Conservation (phyloP, 23 tunicate species). For the Clavelina lepadiformis region DNA sequence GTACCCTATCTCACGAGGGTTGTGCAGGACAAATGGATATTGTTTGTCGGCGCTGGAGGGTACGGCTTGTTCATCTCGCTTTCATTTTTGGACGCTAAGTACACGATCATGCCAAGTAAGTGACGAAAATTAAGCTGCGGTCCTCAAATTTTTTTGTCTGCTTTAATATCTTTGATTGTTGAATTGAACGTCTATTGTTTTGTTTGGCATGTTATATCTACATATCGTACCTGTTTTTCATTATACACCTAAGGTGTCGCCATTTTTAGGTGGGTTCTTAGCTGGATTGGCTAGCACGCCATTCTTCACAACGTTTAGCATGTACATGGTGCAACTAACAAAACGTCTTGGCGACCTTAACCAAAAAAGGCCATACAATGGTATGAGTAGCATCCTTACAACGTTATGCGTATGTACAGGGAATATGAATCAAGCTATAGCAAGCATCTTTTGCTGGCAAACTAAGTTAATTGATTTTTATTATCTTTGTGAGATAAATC, state of each 20-base stretch:
- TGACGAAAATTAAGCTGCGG: no score
- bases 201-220: no score
- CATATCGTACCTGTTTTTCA: no score
- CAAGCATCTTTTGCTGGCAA: no score
- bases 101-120: conserved; percentile 56
- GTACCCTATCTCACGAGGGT: conserved; percentile 30
- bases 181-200: no score
- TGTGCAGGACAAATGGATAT: conserved; percentile 43
- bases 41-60: conserved; percentile 22
- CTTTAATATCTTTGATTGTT: no score
- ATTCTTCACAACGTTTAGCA: conserved; percentile 31
- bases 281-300: conserved; percentile 41
- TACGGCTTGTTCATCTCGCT: conserved; percentile 28
- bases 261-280: conserved; percentile 40
- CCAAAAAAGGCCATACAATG: conserved; percentile 40
- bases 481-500: no score
- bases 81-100: conserved; percentile 36
- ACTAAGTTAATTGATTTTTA: no score
- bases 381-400: conserved; percentile 4
- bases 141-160: no score
- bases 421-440: no score
- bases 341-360: conserved; percentile 36
- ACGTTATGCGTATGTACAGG: neutral
- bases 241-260: no score
- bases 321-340: conserved; percentile 44